Conservation (phyloP, 2,888 invertebrate genomes). For the Cerceris rybyensis region DNA sequence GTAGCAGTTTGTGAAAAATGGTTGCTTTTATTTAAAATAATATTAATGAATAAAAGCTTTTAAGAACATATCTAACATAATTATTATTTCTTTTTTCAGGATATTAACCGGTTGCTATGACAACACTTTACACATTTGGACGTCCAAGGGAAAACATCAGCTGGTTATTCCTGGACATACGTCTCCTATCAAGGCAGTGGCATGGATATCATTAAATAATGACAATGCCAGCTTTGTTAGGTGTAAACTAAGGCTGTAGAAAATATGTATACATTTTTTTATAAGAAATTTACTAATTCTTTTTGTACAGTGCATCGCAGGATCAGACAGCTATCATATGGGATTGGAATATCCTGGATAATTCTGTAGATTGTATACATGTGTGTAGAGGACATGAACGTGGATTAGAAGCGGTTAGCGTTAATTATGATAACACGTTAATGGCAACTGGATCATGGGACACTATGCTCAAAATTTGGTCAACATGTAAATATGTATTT, state of each 20-base stretch:
- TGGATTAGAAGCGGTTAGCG: constrained; percentile 93
- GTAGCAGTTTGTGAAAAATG: constrained; percentile 88
- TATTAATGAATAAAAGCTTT: neutral
- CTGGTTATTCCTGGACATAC: constrained; percentile 93
- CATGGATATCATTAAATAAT: constrained; percentile 90
- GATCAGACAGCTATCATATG: constrained; percentile 96
- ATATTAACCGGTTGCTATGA: constrained; percentile 97
- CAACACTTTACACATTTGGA: constrained; percentile 95
- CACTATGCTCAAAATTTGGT: constrained; percentile 95
- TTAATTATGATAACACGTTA: constrained; percentile 86
- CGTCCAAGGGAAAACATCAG: constrained; percentile 91
- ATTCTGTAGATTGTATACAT: constrained; percentile 90
- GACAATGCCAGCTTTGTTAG: constrained; percentile 88
- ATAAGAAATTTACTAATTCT: neutral
- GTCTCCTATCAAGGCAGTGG: constrained; percentile 93
- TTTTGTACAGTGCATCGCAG: constrained; percentile 88
- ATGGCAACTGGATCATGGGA: constrained; percentile 97
- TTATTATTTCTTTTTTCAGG: constrained; percentile 82
- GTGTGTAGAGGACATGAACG: constrained; percentile 95
- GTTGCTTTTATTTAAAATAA: constrained; percentile 77
- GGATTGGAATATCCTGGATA: constrained; percentile 90
- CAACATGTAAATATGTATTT: constrained; percentile 84
- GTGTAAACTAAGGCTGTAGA: constrained; percentile 76
- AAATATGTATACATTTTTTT: neutral
- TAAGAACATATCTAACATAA: neutral